These are phyloP conservation scores for Tenthredo livida DNA, from an alignment of 2,888 invertebrate genomes.

Conservation along the genomic window DNA sequence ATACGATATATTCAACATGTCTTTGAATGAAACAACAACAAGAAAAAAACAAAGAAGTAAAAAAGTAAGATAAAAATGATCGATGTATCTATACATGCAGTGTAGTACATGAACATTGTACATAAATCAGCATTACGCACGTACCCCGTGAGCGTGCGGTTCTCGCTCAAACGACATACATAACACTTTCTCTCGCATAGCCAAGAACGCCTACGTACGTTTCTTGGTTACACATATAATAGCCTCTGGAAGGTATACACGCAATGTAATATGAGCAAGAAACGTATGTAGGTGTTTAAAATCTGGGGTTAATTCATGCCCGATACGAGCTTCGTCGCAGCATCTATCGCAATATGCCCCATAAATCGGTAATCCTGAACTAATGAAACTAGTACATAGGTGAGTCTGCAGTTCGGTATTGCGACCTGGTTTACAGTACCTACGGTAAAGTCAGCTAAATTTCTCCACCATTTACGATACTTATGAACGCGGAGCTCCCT, in stretches of 20 bases:
- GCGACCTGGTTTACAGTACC: slow-evolving; percentile 3
- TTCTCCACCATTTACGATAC: background rate
- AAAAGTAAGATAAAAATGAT: background rate
- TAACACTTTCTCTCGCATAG: slow-evolving; percentile 49
- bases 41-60: background rate
- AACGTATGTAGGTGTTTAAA: slow-evolving; percentile 1
- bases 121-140: slow-evolving; percentile 33
- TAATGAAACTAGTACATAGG: slow-evolving; percentile 42
- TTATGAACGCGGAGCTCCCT: background rate
- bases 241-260: background rate
- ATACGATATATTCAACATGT: no score
- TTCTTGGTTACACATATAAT: background rate
- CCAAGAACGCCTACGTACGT: slow-evolving; percentile 35
- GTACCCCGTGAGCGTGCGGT: background rate
- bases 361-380: slow-evolving; percentile 45
- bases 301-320: slow-evolving; percentile 41
- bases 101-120: background rate
- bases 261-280: background rate
- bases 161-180: slow-evolving; percentile 8
- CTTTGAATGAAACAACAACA: background rate
- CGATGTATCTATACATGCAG: background rate
- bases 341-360: background rate
- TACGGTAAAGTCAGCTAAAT: background rate
- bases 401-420: no score
- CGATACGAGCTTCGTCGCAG: slow-evolving; percentile 12